Evolutionary conservation across 2,113 vertebrate species (phyloP).

Genomic region (Anseranas semipalmata): DNA sequence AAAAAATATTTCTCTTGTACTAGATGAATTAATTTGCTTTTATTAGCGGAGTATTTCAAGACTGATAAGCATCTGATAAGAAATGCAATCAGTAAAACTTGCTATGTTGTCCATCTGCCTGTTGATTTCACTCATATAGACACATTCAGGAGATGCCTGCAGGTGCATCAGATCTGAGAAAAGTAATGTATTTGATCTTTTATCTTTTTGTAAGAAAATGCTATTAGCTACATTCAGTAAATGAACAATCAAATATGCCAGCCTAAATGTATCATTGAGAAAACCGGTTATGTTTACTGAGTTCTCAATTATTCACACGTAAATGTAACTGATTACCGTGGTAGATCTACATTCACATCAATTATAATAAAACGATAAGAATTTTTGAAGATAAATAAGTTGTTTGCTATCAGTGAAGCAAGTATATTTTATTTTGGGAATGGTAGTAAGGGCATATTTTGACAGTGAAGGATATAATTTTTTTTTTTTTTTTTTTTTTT

Average conservation of each 20-base stretch:
- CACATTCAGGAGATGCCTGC: background rate
- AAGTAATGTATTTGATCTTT: background rate
- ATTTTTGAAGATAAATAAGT: background rate
- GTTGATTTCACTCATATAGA: background rate
- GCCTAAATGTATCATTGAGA: background rate
- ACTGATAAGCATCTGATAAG: background rate
- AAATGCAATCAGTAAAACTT: background rate
- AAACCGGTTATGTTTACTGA: background rate
- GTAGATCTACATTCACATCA: background rate
- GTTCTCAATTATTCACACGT: background rate
- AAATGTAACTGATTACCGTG: background rate
- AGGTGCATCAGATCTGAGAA: background rate
- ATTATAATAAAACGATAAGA: background rate
- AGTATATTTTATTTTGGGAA: background rate
- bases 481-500: background rate
- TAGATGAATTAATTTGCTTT: background rate
- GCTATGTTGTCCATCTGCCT: background rate
- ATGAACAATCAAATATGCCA: background rate
- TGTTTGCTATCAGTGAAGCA: background rate
- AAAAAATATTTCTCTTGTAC: background rate
- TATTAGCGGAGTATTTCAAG: background rate
- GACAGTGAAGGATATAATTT: background rate
- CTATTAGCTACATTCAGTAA: background rate
- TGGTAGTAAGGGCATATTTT: background rate
- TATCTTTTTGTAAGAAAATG: background rate